These are phyloP conservation scores for Luffia ferchaultella DNA, from an alignment of 2,888 invertebrate species.

Conservation along the genomic window DNA sequence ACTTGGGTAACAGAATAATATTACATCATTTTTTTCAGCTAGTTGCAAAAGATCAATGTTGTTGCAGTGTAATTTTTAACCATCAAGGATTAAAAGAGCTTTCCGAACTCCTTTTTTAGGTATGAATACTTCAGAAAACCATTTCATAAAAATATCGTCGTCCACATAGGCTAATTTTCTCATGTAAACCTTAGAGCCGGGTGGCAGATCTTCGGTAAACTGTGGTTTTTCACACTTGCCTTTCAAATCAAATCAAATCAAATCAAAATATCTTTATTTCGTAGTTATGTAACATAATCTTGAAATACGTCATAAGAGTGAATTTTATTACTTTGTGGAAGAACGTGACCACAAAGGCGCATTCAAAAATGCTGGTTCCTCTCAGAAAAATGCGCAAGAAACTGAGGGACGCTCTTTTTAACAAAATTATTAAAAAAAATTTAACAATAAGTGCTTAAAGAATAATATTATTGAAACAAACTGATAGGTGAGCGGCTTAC, in stretches of 20 bases:
- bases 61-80: slow-evolving; percentile 12
- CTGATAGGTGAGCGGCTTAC: no score
- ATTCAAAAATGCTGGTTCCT: no score
- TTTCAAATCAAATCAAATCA: slow-evolving; percentile 19
- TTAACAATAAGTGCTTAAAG: no score
- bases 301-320: no score
- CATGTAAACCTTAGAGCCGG: slow-evolving; percentile 14
- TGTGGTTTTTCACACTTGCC: slow-evolving; percentile 19
- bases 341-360: no score
- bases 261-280: no score
- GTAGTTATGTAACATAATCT: no score
- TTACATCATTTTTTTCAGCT: slow-evolving; percentile 18
- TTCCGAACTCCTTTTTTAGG: neutral
- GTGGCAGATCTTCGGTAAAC: slow-evolving; percentile 17
- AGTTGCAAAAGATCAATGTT: slow-evolving; percentile 17
- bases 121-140: neutral
- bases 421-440: no score
- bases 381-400: no score
- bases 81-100: neutral
- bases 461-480: no score
- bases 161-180: slow-evolving; percentile 14
- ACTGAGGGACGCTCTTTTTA: no score
- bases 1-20: slow-evolving; percentile 18
- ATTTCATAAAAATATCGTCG: neutral
- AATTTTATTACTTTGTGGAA: no score